These are phyloP conservation scores for Lophotis ruficrista DNA, from an alignment of 2,113 vertebrate species.

Conservation along the genomic window DNA sequence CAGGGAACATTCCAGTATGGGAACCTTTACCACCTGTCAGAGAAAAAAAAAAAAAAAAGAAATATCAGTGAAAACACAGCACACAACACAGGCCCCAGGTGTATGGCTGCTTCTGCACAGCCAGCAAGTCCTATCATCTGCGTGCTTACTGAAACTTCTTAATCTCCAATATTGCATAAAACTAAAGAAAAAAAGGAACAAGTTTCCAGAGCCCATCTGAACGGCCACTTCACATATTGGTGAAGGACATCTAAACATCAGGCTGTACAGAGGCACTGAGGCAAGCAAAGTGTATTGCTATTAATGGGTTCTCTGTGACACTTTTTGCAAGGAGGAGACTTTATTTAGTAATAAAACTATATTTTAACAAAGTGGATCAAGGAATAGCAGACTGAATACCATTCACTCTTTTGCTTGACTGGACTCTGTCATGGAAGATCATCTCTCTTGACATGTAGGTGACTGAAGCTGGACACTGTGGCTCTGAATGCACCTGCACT, in stretches of 20 bases:
- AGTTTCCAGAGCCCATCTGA: neutral
- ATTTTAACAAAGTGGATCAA: neutral
- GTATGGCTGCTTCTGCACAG: neutral
- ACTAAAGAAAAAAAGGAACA: neutral
- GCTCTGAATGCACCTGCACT: neutral
- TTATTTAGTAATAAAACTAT: neutral
- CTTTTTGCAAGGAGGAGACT: neutral
- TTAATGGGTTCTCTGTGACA: neutral
- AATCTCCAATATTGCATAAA: neutral
- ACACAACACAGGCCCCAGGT: neutral
- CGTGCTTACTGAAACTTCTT: neutral
- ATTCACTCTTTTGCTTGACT: neutral
- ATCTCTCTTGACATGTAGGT: neutral
- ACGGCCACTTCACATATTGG: neutral
- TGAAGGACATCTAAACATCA: neutral
- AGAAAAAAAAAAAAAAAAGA: slow-evolving; percentile 38
- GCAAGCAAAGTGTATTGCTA: neutral
- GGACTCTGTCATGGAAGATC: neutral
- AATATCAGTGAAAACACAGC: neutral
- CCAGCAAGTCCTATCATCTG: neutral
- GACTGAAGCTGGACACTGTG: neutral
- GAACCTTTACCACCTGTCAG: slow-evolving; percentile 88
- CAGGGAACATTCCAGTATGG: slow-evolving; percentile 89
- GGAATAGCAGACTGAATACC: neutral
- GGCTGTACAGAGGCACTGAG: neutral